phyloP scores from a whole-genome alignment of 2,888 invertebrate species.

The Ecliptopera silaceata region DNA sequence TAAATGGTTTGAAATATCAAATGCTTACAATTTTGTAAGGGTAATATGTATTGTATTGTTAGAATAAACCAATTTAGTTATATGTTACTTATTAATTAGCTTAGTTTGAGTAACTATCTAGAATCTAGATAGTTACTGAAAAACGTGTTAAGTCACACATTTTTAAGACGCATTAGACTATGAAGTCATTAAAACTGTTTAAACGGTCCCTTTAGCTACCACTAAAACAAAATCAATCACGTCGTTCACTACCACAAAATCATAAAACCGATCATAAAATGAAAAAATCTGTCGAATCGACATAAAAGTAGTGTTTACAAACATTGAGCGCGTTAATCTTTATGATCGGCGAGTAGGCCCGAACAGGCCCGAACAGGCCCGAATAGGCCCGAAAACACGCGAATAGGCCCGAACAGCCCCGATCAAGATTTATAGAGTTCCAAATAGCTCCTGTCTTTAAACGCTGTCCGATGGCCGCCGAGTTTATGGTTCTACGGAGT shows the following conservation, averaged over 20 bases:
- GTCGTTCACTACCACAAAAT: constrained; percentile 35
- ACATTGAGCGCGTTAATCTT: constrained; percentile 70
- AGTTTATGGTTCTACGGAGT: constrained; percentile 75
- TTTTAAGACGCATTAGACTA: no score
- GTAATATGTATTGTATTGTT: no score
- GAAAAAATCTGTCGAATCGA: constrained; percentile 61
- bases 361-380: constrained; percentile 54
- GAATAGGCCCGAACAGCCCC: constrained; percentile 61
- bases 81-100: no score
- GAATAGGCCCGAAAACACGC: constrained; percentile 59
- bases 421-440: constrained; percentile 73
- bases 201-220: background rate
- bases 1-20: no score
- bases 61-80: no score
- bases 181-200: no score
- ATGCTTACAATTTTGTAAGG: no score
- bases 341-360: constrained; percentile 69
- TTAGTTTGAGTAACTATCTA: no score
- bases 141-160: no score
- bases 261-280: constrained; percentile 51
- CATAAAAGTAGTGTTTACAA: constrained; percentile 76
- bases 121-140: no score
- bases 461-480: constrained; percentile 50
- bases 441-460: constrained; percentile 74
- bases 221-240: constrained; percentile 18